Conservation (phyloP, 2,888 invertebrate genomes). For the Papilio gigon region DNA sequence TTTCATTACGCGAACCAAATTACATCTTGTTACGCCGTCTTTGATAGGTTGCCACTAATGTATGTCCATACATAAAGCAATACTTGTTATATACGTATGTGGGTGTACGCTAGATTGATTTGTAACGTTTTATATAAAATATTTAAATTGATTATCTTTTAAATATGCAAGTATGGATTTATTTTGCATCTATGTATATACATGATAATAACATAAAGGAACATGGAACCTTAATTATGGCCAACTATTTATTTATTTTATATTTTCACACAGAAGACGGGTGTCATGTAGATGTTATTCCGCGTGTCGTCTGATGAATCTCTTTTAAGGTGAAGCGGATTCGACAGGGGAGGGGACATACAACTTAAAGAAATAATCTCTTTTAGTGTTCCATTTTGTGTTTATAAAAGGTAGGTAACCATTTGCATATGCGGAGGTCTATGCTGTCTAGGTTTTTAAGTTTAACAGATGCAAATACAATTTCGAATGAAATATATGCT, state of each 20-base stretch:
- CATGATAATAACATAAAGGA: background rate
- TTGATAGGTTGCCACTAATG: slow-evolving; percentile 26
- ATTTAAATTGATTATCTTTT: background rate
- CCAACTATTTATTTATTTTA: background rate
- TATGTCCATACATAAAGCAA: slow-evolving; percentile 9
- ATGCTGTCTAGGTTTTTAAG: too few species aligned
- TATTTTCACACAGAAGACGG: too few species aligned
- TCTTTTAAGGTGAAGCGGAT: too few species aligned
- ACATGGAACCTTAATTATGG: background rate
- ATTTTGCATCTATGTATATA: background rate
- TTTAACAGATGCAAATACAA: too few species aligned
- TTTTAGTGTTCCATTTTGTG: too few species aligned
- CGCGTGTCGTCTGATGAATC: too few species aligned
- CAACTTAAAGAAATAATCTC: too few species aligned
- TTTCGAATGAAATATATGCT: background rate
- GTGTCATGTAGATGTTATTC: too few species aligned
- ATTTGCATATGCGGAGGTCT: too few species aligned
- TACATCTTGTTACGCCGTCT: slow-evolving; percentile 37
- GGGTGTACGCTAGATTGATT: slow-evolving; percentile 4
- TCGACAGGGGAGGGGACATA: too few species aligned
- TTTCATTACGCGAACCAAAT: slow-evolving; percentile 25
- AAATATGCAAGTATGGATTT: background rate
- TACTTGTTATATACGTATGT: slow-evolving; percentile 14
- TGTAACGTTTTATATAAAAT: background rate
- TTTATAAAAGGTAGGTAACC: too few species aligned